A percentile compares a stretch with the other conserved stretches of the same genome.
Conservation (phyloP, 2,113 vertebrate genomes). For the Mellivora capensis region DNA sequence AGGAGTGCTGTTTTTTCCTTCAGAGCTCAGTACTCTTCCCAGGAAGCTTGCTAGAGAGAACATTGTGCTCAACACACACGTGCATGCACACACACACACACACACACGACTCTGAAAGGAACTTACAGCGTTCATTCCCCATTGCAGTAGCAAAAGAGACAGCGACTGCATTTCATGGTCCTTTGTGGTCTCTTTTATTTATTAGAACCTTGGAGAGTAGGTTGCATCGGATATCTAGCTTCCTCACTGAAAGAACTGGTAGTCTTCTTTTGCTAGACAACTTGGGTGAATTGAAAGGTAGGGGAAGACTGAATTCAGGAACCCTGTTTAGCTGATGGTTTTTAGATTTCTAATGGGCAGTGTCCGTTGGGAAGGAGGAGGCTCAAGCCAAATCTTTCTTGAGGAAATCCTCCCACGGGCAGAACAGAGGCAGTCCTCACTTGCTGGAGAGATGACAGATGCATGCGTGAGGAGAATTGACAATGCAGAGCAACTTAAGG, state of each 20-base stretch:
- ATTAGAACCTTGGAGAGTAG: not conserved
- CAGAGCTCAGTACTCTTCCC: not conserved
- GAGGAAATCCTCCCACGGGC: not conserved
- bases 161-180: not conserved
- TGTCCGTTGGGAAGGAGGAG: not conserved
- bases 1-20: not conserved
- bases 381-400: not conserved
- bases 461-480: slow-evolving; percentile 1
- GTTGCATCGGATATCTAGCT: not conserved
- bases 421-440: too few species aligned
- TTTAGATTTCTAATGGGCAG: not conserved
- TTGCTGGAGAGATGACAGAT: not conserved
- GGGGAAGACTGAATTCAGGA: not conserved
- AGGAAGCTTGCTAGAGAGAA: not conserved
- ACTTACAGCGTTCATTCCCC: not conserved
- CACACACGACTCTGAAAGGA: not conserved
- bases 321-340: not conserved
- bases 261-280: not conserved
- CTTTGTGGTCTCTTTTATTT: not conserved
- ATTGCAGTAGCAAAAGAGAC: not conserved
- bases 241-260: not conserved
- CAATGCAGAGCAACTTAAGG: not conserved
- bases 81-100: not conserved
- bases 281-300: not conserved
- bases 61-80: not conserved